Evolutionary conservation across 2,113 vertebrate species (phyloP).

Genomic region (Xenotilapia caudafasciata): DNA sequence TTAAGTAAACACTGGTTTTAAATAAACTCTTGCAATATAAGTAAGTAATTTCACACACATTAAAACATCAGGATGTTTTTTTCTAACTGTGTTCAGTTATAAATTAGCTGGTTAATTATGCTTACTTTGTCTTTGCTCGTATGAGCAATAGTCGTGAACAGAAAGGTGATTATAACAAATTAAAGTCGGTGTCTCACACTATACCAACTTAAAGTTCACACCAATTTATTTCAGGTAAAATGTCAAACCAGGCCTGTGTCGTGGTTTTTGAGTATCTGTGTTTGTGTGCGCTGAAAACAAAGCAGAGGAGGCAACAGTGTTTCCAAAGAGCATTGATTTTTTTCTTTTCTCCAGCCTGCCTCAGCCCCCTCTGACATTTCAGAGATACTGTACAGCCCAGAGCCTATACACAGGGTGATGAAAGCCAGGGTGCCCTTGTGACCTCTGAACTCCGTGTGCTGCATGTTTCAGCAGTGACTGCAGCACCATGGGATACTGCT

Average conservation of each 20-base stretch:
- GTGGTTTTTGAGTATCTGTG: neutral
- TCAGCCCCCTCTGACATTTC: conserved; percentile 52
- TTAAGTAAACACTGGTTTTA: neutral
- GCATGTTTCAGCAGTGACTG: conserved; percentile 32
- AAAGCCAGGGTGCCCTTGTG: conserved; percentile 46
- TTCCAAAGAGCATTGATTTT: conserved; percentile 66
- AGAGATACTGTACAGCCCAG: conserved; percentile 39
- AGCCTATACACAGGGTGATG: conserved; percentile 45
- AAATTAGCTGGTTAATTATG: neutral
- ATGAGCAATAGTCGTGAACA: neutral
- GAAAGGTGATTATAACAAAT: neutral
- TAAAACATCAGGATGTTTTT: neutral
- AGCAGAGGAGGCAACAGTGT: conserved; percentile 27
- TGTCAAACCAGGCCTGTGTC: conserved; percentile 34
- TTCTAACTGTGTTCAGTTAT: neutral
- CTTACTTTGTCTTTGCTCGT: neutral
- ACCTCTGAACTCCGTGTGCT: conserved; percentile 59
- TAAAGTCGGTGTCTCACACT: neutral
- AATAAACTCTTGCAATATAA: neutral
- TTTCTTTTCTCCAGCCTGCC: conserved; percentile 48
- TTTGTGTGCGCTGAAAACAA: conserved; percentile 25
- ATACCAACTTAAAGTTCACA: neutral
- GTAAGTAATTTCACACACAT: neutral
- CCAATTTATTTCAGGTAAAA: conserved; percentile 37
- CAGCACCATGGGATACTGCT: neutral